Percentiles rank a stretch among this genome's conserved stretches.
Evolutionary conservation across 2,888 invertebrate species (phyloP).

Genomic region (Nomada goodeniana): DNA sequence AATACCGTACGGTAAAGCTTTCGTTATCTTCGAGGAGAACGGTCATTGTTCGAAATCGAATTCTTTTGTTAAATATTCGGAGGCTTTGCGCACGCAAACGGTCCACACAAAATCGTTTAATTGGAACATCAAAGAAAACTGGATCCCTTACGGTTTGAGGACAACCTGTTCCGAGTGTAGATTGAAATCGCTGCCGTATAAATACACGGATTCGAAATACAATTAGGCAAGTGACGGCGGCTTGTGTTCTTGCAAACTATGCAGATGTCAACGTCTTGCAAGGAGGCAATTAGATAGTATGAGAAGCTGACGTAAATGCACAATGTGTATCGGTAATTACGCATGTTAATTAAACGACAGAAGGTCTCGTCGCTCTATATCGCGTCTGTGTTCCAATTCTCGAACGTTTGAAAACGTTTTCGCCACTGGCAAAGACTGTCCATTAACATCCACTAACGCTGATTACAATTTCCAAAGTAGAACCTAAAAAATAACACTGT

Average conservation of each 20-base stretch:
- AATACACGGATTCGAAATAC: slow-evolving; percentile 11
- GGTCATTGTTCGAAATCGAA: too few relatives aligned
- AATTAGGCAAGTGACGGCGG: slow-evolving; percentile 10
- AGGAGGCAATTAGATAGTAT: slow-evolving; percentile 2
- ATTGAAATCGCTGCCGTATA: neutral
- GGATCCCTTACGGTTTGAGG: neutral
- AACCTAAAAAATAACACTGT: too few relatives aligned
- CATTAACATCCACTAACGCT: too few relatives aligned
- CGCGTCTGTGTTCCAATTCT: too few relatives aligned
- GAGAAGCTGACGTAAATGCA: slow-evolving; percentile 1
- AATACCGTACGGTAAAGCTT: too few relatives aligned
- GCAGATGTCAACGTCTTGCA: slow-evolving; percentile 10
- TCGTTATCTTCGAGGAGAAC: too few relatives aligned
- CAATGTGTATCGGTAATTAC: slow-evolving; percentile 1
- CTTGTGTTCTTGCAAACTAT: slow-evolving; percentile 5
- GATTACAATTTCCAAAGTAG: too few relatives aligned
- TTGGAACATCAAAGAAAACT: neutral
- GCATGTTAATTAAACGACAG: neutral
- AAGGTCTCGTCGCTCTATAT: neutral
- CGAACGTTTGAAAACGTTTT: neutral
- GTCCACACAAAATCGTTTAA: neutral
- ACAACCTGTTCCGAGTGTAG: neutral
- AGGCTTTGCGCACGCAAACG: too few relatives aligned
- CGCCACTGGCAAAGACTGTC: neutral
- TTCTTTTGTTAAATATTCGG: too few relatives aligned